A percentile compares a stretch with the other conserved stretches of the same genome.
Evolutionary conservation across 2,113 vertebrate genomes (phyloP).

Genomic region (Peucedramus taeniatus): DNA sequence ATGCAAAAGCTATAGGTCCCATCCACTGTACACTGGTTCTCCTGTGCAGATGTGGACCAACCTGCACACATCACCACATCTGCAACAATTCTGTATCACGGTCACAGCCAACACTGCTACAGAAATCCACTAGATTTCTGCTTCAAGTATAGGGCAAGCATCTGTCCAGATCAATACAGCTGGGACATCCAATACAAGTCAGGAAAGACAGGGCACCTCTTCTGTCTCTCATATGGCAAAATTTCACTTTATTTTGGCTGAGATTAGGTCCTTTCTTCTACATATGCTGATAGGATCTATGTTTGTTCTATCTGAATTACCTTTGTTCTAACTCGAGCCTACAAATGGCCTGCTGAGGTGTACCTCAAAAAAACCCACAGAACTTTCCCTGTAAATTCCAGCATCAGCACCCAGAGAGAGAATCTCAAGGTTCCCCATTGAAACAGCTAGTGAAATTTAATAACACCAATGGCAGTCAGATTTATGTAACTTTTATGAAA

Average conservation of each 20-base stretch:
- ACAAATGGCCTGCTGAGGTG: neutral
- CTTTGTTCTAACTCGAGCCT: neutral
- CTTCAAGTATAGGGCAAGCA: neutral
- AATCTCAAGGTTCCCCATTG: neutral
- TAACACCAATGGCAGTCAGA: conserved; percentile 9
- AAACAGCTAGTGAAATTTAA: neutral
- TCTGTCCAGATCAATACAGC: neutral
- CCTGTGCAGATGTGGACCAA: fast-evolving
- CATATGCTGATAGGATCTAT: neutral
- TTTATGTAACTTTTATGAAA: conserved; percentile 53
- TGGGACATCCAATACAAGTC: neutral
- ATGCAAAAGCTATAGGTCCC: neutral
- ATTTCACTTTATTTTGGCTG: neutral
- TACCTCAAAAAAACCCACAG: neutral
- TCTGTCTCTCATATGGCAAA: neutral
- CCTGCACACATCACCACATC: neutral
- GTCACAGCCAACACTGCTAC: neutral
- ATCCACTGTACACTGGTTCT: neutral
- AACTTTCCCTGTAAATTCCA: neutral
- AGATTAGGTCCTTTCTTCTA: neutral
- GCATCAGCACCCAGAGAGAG: neutral
- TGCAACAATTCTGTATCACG: neutral
- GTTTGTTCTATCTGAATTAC: neutral
- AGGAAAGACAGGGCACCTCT: neutral
- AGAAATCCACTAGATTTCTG: neutral